These are phyloP conservation scores for Epinotia ramella DNA, from an alignment of 2,888 invertebrate species.

Conservation along the genomic window DNA sequence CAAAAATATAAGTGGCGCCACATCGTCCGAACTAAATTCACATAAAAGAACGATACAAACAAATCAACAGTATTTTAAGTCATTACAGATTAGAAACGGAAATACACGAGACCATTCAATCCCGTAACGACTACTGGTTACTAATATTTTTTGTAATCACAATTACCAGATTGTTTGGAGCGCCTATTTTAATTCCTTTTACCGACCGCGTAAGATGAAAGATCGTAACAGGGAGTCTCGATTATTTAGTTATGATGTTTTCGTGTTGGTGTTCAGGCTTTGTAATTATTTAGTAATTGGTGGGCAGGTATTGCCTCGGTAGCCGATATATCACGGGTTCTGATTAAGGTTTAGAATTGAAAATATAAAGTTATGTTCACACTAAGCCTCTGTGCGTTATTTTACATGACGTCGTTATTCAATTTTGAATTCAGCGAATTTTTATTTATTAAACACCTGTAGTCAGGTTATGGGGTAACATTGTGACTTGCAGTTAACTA, in stretches of 20 bases:
- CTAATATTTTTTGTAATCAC: conserved; percentile 31
- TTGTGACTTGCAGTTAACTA: too few relatives aligned
- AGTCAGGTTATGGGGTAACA: too few relatives aligned
- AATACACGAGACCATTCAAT: conserved; percentile 22
- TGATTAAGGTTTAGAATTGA: conserved; percentile 59
- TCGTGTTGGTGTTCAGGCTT: conserved; percentile 57
- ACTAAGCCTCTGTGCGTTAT: background rate
- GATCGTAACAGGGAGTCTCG: conserved; percentile 4
- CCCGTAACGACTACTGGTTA: conserved; percentile 34
- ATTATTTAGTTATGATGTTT: conserved; percentile 16
- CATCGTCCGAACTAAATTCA: background rate
- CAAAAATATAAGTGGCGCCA: background rate
- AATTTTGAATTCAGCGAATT: too few relatives aligned
- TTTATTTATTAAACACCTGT: too few relatives aligned
- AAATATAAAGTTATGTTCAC: conserved; percentile 30
- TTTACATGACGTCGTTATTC: background rate
- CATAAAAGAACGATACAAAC: background rate
- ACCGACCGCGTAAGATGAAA: background rate
- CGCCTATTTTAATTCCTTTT: conserved; percentile 37
- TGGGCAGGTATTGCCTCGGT: conserved; percentile 67
- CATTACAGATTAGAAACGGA: conserved; percentile 29
- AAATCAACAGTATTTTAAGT: conserved; percentile 15
- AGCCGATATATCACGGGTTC: conserved; percentile 77
- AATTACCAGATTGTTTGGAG: conserved; percentile 28
- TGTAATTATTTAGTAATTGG: conserved; percentile 82